Percentiles rank a stretch among this genome's conserved stretches.
These are phyloP conservation scores for Sus scrofa DNA, from an alignment of 2,113 vertebrate genomes.

Conservation along the genomic window DNA sequence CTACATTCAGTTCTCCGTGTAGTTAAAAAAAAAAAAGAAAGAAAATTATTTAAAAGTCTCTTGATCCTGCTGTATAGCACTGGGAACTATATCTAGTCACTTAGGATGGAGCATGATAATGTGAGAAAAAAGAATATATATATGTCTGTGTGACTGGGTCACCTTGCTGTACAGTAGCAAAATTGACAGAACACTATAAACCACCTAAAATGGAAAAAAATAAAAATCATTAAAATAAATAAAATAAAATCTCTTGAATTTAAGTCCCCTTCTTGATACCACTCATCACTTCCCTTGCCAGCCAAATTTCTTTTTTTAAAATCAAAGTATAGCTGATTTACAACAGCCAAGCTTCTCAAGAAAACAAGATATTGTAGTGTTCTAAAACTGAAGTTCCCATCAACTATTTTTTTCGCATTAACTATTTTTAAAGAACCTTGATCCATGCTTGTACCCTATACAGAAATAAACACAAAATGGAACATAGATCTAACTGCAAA, in stretches of 20 bases:
- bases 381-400: neutral
- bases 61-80: neutral
- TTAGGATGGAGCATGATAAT: too few species aligned
- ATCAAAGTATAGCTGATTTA: too few species aligned
- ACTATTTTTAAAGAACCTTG: conserved; percentile 35
- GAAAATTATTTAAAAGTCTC: neutral
- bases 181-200: too few species aligned
- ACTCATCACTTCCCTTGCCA: neutral
- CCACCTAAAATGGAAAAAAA: too few species aligned
- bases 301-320: too few species aligned
- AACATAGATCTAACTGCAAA: neutral
- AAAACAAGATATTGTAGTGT: neutral
- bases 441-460: neutral
- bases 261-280: neutral
- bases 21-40: neutral
- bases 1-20: neutral
- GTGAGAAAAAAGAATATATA: too few species aligned
- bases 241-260: neutral
- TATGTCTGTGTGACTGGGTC: too few species aligned
- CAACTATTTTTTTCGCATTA: neutral
- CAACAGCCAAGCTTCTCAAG: neutral
- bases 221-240: too few species aligned
- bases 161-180: too few species aligned
- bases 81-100: too few species aligned
- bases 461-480: neutral